Conservation (phyloP, 2,888 invertebrate genomes). For the Agrypnus murinus region DNA sequence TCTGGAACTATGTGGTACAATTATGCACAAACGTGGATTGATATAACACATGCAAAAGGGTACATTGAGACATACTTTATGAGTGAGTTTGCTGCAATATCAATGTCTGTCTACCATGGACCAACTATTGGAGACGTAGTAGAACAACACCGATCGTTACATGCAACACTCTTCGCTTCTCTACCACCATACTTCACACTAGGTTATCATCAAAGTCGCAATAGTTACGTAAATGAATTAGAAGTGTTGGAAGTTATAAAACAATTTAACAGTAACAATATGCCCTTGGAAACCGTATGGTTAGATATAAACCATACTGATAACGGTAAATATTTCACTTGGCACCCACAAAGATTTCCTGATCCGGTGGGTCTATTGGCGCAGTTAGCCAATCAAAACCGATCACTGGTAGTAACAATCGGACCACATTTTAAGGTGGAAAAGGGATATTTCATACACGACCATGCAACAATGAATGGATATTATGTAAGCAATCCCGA, state of each 20-base stretch:
- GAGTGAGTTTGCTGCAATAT: conserved; percentile 95
- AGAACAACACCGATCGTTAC: no score
- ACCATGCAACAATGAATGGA: conserved; percentile 84
- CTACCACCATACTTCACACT: conserved; percentile 91
- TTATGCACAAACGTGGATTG: conserved; percentile 97
- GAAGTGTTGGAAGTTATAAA: conserved; percentile 88
- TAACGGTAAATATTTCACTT: conserved; percentile 96
- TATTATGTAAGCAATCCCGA: conserved; percentile 91
- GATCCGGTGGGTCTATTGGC: conserved; percentile 85
- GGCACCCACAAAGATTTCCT: conserved; percentile 91
- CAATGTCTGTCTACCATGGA: conserved; percentile 91
- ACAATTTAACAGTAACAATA: conserved; percentile 89
- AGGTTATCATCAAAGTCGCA: conserved; percentile 91
- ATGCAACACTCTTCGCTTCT: no score
- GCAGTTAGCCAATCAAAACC: conserved; percentile 89
- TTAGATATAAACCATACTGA: conserved; percentile 99
- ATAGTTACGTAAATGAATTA: conserved; percentile 94
- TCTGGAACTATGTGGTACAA: conserved; percentile 96
- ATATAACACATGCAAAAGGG: conserved; percentile 83
- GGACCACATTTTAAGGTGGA: conserved; percentile 98
- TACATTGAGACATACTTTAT: no score
- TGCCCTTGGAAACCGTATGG: conserved; percentile 97
- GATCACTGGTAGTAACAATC: conserved; percentile 93
- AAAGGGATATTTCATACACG: conserved; percentile 87
- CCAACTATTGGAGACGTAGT: no score